These are phyloP conservation scores for Holacanthella duospinosa DNA, from an alignment of 2,888 invertebrate genomes.

Conservation along the genomic window DNA sequence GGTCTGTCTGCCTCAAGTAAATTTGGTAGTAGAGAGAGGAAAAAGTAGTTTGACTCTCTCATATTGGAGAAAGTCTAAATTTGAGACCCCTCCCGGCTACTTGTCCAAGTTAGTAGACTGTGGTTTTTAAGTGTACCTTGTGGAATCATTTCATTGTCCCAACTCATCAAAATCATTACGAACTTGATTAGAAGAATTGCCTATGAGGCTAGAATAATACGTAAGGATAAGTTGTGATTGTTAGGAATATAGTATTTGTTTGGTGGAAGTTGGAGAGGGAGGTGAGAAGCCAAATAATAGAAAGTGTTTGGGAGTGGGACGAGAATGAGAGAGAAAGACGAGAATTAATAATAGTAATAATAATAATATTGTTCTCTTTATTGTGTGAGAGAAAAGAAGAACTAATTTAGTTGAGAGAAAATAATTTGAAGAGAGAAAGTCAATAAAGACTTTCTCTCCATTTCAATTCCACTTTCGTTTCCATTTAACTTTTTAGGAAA, in stretches of 20 bases:
- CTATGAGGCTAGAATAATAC: slow-evolving; percentile 17
- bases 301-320: too few species aligned
- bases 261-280: too few species aligned
- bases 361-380: slow-evolving; percentile 2
- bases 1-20: not conserved
- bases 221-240: not conserved
- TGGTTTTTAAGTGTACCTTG: slow-evolving; percentile 1
- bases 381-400: not conserved
- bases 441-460: slow-evolving; percentile 4
- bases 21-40: not conserved
- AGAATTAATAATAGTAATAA: not conserved
- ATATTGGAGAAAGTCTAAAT: not conserved
- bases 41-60: not conserved
- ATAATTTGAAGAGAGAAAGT: not conserved
- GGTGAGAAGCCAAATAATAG: too few species aligned
- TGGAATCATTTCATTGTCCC: slow-evolving; percentile 19
- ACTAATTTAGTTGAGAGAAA: not conserved
- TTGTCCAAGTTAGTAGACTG: not conserved
- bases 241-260: too few species aligned
- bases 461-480: not conserved
- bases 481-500: slow-evolving; percentile 3
- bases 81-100: not conserved
- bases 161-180: slow-evolving; percentile 33
- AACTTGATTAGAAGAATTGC: slow-evolving; percentile 36
- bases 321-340: too few species aligned